A percentile compares a stretch with the other conserved stretches of the same genome.
Evolutionary conservation across 2,797 vertebrate species (phyloP).

Genomic region (Champsocephalus gunnari): DNA sequence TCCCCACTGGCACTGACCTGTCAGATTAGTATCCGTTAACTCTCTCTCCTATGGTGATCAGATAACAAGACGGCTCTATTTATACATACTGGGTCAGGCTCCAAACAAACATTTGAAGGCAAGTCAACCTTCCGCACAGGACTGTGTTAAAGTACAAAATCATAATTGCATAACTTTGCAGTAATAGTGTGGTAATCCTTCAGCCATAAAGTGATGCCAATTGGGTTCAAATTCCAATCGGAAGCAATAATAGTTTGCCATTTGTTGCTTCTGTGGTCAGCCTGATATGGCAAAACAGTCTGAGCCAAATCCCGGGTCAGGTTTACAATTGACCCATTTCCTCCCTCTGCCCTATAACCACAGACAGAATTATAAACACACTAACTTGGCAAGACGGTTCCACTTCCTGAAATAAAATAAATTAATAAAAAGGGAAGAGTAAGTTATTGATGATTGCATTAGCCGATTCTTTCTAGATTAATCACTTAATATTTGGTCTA

Average conservation of each 20-base stretch:
- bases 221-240: slow-evolving; percentile 58
- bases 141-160: slow-evolving; percentile 11
- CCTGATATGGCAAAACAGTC: background rate
- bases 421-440: background rate
- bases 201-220: slow-evolving; percentile 13
- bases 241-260: slow-evolving; percentile 1
- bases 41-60: slow-evolving; percentile 79
- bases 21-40: slow-evolving; percentile 80
- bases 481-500: too few species aligned
- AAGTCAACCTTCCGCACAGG: slow-evolving; percentile 18
- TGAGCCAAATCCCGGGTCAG: slow-evolving; percentile 16
- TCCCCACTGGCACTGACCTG: slow-evolving; percentile 55
- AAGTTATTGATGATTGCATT: too few species aligned
- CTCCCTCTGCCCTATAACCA: background rate
- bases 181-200: background rate
- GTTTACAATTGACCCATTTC: slow-evolving; percentile 9
- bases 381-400: background rate
- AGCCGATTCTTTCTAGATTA: too few species aligned
- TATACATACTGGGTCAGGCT: slow-evolving; percentile 81
- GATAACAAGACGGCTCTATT: slow-evolving; percentile 82
- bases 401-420: background rate
- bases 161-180: slow-evolving; percentile 12
- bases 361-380: background rate
- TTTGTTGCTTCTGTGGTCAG: slow-evolving; percentile 6
- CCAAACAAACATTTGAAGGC: slow-evolving; percentile 49